These are phyloP conservation scores for Oophaga pumilio DNA, from an alignment of 2,113 vertebrate species.

Conservation along the genomic window DNA sequence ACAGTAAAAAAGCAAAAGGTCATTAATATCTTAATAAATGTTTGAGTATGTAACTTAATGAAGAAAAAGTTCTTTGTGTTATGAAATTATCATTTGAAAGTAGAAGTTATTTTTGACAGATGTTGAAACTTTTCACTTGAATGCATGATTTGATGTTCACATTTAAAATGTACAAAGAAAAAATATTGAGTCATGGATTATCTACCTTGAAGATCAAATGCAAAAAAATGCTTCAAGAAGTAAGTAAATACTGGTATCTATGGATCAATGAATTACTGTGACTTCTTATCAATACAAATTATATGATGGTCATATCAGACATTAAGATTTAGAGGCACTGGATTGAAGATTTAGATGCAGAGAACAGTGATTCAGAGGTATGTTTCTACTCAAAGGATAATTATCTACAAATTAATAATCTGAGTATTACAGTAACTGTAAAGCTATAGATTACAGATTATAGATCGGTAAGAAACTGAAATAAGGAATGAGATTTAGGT, in stretches of 20 bases:
- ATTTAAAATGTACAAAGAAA: neutral
- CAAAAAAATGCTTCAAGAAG: conserved; percentile 25
- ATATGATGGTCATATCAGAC: conserved; percentile 11
- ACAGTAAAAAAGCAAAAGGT: too few species aligned
- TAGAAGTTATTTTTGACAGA: neutral
- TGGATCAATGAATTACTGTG: conserved; percentile 38
- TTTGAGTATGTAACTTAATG: too few species aligned
- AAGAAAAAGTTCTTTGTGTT: too few species aligned
- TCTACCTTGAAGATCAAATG: conserved; percentile 7
- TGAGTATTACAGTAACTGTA: neutral
- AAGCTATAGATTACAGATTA: neutral
- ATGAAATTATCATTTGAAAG: too few species aligned
- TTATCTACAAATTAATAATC: neutral
- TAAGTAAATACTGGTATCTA: conserved; percentile 37
- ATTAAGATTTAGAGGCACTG: too few species aligned
- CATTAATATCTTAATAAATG: too few species aligned
- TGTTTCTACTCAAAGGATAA: neutral
- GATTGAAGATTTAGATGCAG: neutral
- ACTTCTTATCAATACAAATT: conserved; percentile 47
- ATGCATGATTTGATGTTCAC: neutral
- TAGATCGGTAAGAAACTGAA: too few species aligned
- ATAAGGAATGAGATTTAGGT: too few species aligned
- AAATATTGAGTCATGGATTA: conserved; percentile 30
- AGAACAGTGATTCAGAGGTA: neutral
- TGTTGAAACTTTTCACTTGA: neutral